phyloP scores from a whole-genome alignment of 2,113 vertebrate genomes.

The Dicerorhinus sumatrensis region DNA sequence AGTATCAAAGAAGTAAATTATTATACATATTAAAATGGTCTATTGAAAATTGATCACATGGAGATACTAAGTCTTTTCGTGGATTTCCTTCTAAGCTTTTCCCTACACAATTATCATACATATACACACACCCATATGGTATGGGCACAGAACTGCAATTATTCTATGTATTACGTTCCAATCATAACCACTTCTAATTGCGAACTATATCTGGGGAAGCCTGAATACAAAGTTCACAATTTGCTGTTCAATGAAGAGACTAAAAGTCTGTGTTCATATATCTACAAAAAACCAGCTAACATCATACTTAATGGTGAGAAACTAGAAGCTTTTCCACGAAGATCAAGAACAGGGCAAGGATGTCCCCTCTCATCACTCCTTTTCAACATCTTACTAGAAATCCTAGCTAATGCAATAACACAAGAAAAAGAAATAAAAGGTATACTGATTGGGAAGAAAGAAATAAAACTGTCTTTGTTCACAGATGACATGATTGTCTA shows the following conservation, averaged over 20 bases:
- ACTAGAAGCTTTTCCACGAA: neutral
- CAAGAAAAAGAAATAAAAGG: neutral
- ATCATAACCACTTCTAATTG: neutral
- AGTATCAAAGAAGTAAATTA: neutral
- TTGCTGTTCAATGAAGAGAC: neutral
- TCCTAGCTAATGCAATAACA: neutral
- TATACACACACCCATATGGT: neutral
- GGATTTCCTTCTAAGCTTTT: neutral
- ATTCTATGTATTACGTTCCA: neutral
- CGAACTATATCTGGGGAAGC: neutral
- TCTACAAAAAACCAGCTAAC: neutral
- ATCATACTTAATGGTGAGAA: neutral
- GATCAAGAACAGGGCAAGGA: neutral
- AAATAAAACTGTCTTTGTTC: neutral
- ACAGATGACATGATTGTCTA: neutral
- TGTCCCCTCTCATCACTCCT: neutral
- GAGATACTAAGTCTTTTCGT: neutral
- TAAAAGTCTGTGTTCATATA: slow-evolving; percentile 37
- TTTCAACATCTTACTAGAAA: neutral
- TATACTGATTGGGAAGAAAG: neutral
- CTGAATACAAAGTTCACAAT: neutral
- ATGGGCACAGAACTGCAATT: neutral
- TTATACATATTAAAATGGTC: neutral
- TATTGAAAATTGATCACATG: neutral
- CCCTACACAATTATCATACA: neutral